These are phyloP conservation scores for Phengaris alcon DNA, from an alignment of 2,888 invertebrate species.

Conservation along the genomic window DNA sequence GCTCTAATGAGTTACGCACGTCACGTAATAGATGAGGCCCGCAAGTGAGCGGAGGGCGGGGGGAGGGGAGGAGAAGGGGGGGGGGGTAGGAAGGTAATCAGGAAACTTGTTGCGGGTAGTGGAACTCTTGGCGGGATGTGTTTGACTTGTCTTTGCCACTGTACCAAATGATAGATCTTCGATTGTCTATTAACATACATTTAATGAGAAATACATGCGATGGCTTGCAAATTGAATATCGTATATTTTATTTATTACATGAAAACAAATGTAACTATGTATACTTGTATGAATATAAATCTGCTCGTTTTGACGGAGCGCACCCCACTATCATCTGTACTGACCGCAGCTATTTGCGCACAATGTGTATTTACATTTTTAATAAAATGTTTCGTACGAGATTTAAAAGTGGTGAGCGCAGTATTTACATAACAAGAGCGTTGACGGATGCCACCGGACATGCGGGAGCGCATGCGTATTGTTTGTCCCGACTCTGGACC, in stretches of 20 bases:
- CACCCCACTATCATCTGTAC: neutral
- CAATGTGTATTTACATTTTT: neutral
- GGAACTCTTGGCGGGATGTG: neutral
- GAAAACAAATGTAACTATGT: neutral
- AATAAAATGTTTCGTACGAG: neutral
- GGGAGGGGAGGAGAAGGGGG: neutral
- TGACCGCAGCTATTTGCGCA: neutral
- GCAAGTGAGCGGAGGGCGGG: too few species aligned
- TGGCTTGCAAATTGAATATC: too few species aligned
- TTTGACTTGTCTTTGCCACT: slow-evolving; percentile 8
- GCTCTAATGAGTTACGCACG: slow-evolving; percentile 11
- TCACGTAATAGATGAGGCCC: slow-evolving; percentile 19
- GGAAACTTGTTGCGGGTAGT: slow-evolving; percentile 23
- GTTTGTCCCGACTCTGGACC: too few species aligned
- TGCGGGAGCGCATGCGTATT: too few species aligned
- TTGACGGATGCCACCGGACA: neutral
- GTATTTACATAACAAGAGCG: slow-evolving; percentile 9
- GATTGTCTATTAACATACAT: neutral
- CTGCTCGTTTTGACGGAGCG: neutral
- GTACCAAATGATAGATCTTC: neutral
- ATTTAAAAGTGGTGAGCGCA: neutral
- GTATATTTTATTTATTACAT: too few species aligned
- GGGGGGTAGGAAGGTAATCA: neutral
- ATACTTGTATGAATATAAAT: neutral
- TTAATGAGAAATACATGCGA: too few species aligned